These are phyloP conservation scores for Melanchra persicariae DNA, from an alignment of 2,888 invertebrate genomes.

Conservation along the genomic window DNA sequence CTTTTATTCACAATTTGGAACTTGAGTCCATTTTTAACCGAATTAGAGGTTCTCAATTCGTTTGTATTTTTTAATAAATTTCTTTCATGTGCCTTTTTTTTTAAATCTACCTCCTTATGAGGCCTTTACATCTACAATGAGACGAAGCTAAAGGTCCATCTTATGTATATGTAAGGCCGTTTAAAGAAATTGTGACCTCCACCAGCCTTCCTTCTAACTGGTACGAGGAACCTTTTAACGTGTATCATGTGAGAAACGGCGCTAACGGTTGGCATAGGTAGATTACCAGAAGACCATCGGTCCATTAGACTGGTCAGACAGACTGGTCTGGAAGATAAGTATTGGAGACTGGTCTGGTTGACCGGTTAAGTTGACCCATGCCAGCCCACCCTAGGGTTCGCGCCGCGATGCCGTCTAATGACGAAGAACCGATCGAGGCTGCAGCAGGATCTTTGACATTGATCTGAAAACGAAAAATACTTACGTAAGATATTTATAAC, in stretches of 20 bases:
- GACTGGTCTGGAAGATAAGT: constrained; percentile 2
- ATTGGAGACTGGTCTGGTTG: not conserved
- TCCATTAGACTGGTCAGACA: not conserved
- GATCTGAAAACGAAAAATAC: constrained; percentile 16
- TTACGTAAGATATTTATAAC: too few species aligned
- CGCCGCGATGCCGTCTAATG: constrained; percentile 28
- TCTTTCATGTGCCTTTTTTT: too few species aligned
- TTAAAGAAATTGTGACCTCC: constrained; percentile 1
- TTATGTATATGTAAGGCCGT: not conserved
- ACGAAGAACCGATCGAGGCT: constrained; percentile 20
- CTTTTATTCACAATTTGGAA: not conserved
- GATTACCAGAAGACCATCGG: too few species aligned
- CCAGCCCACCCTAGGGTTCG: constrained; percentile 43
- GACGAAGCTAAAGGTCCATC: not conserved
- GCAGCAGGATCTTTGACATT: not conserved
- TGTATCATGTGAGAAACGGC: constrained; percentile 37
- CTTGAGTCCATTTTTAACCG: too few species aligned
- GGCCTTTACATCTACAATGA: not conserved
- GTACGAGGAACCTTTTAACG: constrained; percentile 27
- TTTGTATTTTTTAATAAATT: not conserved
- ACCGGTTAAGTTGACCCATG: not conserved
- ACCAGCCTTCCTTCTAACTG: not conserved
- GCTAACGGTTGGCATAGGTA: constrained; percentile 25
- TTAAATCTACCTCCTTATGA: not conserved
- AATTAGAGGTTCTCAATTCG: too few species aligned